Base-by-base conservation (phyloP, 1,140 invertebrate species). In the Leptinotarsa lineolata region DNA sequence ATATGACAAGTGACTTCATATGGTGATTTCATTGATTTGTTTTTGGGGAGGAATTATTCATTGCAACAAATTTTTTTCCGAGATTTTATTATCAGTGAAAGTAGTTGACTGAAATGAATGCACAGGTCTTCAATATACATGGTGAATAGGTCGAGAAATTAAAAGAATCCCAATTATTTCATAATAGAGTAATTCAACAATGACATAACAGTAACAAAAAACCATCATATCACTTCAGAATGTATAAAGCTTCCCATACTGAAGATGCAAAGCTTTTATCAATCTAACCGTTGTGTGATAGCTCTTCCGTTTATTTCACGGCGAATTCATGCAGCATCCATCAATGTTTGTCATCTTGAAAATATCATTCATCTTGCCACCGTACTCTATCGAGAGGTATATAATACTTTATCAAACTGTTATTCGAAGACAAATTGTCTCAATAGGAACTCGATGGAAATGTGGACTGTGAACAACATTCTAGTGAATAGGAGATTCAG, bases 201-300 rank as follows among this genome's bases (percentile, higher is more conserved):
- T 3, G 0, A 39, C 8, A 39, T 39, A 3, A 11, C 30, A 30
- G 30, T 30, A 8, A 30, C 30, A 30, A 30, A n/a, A 30, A 11
- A 8, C 6, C 6, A 39, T 39, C 11, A 39, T 11, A 11, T 11
- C 3, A 39, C 8, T 39, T 11, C 8, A 39, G 0, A 39, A 39
- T 11, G 8, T 11, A 39, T 39, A 11, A 39, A 39, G 8, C 30
- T 39, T 39, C 30, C 11, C 30, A 39, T 11, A 39, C 48, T 16
- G 4, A 54, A 54, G 73, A 72, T 78, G 79, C 77, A 73, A 78
- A 79, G 78, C 79, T 79, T 77, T 80, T 78, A 77, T 78, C 78
- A 74, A 78, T 80, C 77, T 75, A 77, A 79, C 58, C 72, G 77
- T 72, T 75, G 75, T 72, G 75, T 68, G 72, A 67, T 70, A 71